These are phyloP conservation scores for Brachypodius melanocephalos DNA, from an alignment of 2,113 vertebrate species.

Conservation along the genomic window DNA sequence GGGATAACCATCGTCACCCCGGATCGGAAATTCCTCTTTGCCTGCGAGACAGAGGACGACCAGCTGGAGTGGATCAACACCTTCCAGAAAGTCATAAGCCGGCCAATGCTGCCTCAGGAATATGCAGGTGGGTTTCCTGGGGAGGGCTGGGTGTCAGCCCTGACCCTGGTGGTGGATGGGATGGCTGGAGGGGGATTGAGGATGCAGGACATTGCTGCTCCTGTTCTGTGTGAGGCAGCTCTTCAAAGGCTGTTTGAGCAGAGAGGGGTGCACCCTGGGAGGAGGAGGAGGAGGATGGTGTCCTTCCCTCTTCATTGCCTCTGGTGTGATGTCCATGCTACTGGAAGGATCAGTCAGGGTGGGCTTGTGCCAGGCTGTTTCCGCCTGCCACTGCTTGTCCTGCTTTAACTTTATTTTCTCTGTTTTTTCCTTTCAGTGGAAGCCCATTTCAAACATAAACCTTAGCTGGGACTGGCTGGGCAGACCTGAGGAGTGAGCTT, in stretches of 20 bases:
- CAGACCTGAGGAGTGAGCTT: constrained; percentile 41
- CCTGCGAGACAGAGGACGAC: constrained; percentile 89
- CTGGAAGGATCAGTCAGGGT: neutral
- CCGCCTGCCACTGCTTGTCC: no score
- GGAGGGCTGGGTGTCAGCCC: neutral
- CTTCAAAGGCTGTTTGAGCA: neutral
- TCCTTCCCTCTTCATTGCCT: neutral
- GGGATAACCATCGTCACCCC: constrained; percentile 96
- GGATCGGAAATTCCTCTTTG: constrained; percentile 91
- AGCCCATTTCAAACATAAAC: constrained; percentile 98
- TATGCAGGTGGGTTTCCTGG: constrained; percentile 82
- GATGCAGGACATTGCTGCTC: neutral
- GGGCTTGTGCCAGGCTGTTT: neutral
- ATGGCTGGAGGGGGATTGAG: neutral
- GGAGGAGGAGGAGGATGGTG: neutral
- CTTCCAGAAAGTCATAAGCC: constrained; percentile 90
- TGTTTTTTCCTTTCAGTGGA: constrained; percentile 81
- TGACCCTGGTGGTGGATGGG: neutral
- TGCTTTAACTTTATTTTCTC: neutral
- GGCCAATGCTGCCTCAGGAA: constrained; percentile 97
- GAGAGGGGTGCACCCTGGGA: neutral
- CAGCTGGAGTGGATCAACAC: constrained; percentile 90
- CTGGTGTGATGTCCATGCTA: neutral
- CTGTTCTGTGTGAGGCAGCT: fast-evolving
- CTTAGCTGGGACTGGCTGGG: constrained; percentile 70